Conservation (phyloP, 2,113 vertebrate genomes). For the Climacteris rufus region DNA sequence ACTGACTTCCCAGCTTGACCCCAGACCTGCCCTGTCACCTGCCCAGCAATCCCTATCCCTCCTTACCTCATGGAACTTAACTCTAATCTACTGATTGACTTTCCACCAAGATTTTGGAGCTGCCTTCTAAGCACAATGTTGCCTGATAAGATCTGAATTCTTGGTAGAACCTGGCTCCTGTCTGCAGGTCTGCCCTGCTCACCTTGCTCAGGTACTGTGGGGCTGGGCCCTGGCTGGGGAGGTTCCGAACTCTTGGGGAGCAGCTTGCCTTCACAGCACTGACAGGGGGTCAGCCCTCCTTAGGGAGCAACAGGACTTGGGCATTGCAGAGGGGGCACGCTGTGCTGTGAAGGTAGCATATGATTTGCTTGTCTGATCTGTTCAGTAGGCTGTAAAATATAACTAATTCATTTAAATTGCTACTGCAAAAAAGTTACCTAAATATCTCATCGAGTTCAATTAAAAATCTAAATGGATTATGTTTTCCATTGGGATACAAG, state of each 20-base stretch:
- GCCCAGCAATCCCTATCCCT: not conserved
- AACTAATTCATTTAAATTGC: not conserved
- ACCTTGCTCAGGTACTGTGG: not conserved
- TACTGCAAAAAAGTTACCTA: not conserved
- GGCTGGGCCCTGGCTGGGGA: not conserved
- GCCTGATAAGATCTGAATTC: not conserved
- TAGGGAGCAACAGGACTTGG: not conserved
- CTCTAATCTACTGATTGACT: not conserved
- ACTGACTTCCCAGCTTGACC: not conserved
- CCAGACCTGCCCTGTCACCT: not conserved
- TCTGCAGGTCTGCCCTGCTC: not conserved
- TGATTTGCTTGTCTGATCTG: not conserved
- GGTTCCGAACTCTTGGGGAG: not conserved
- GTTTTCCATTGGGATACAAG: not conserved
- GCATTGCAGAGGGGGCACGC: accelerated
- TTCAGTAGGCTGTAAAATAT: slow-evolving; percentile 14
- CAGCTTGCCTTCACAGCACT: not conserved
- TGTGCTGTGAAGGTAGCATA: not conserved
- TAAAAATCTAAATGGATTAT: not conserved
- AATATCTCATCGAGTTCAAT: not conserved
- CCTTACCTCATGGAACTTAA: not conserved
- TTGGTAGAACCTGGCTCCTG: not conserved
- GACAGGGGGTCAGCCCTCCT: not conserved
- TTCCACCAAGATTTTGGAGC: not conserved
- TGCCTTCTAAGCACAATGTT: not conserved